These are phyloP conservation scores for Meloidogyne chitwoodi DNA, from an alignment of 1,140 invertebrate genomes.

Conservation along the genomic window DNA sequence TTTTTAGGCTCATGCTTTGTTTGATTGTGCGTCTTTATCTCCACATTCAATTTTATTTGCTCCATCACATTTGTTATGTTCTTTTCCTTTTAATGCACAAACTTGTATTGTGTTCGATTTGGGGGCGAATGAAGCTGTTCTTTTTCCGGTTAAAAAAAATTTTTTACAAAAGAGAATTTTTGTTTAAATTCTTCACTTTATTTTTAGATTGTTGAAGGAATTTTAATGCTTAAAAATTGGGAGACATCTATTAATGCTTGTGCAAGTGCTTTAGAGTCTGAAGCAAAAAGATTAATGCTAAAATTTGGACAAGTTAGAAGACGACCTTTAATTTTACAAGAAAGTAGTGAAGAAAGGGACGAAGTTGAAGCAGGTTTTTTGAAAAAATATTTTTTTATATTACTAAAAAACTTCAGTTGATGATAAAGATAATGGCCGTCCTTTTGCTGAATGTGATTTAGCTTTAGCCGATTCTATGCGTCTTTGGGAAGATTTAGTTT, in stretches of 20 bases:
- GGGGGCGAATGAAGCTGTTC: conserved; percentile 33
- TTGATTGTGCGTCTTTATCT: not conserved
- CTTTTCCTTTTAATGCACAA: conserved; percentile 41
- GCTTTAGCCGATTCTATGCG: not conserved
- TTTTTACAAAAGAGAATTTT: too few species aligned
- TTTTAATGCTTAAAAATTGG: conserved; percentile 35
- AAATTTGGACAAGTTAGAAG: conserved; percentile 16
- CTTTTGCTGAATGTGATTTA: conserved; percentile 28
- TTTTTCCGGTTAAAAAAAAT: conserved; percentile 36
- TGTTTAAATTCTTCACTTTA: not conserved
- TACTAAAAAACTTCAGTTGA: not conserved
- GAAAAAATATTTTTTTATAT: not conserved
- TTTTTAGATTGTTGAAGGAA: conserved; percentile 33
- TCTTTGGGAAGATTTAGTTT: conserved; percentile 31
- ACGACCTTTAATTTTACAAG: not conserved
- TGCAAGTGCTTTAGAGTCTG: conserved; percentile 26
- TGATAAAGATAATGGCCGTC: conserved; percentile 2
- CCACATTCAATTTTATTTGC: conserved; percentile 26
- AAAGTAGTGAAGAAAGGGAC: not conserved
- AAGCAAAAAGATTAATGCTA: conserved; percentile 17
- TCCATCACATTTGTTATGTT: conserved; percentile 38
- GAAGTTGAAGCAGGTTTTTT: not conserved
- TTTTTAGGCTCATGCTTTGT: not conserved
- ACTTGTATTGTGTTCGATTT: conserved; percentile 35
- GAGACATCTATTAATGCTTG: conserved; percentile 19